Evolutionary conservation across 2,113 vertebrate genomes (phyloP).

Genomic region (Eretmochelys imbricata): DNA sequence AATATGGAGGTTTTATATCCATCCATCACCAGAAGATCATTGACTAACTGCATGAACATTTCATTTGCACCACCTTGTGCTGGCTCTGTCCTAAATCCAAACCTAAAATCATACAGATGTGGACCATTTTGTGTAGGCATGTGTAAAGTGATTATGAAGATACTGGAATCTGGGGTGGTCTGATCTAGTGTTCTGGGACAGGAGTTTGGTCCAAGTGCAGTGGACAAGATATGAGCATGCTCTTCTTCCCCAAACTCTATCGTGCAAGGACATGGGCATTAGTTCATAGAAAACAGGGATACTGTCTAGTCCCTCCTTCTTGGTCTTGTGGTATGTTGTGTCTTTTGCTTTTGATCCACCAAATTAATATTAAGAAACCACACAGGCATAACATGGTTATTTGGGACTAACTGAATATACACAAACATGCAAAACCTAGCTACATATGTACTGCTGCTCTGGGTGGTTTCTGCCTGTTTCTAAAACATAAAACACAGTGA

Average conservation of each 20-base stretch:
- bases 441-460: neutral
- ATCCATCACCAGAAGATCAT: neutral
- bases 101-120: neutral
- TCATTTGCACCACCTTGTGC: neutral
- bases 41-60: neutral
- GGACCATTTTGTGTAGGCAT: neutral
- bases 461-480: accelerated
- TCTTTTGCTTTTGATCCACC: neutral
- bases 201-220: accelerated
- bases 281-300: neutral
- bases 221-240: neutral
- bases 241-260: neutral
- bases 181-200: neutral
- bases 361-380: neutral
- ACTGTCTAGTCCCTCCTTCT: accelerated
- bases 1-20: neutral
- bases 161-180: neutral
- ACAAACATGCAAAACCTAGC: neutral
- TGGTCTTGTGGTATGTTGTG: neutral
- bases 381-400: neutral
- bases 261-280: neutral
- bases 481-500: neutral
- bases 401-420: no score
- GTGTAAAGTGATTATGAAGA: neutral
- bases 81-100: neutral